Conservation (phyloP, 2,797 vertebrate species). For the Artibeus jamaicensis region DNA sequence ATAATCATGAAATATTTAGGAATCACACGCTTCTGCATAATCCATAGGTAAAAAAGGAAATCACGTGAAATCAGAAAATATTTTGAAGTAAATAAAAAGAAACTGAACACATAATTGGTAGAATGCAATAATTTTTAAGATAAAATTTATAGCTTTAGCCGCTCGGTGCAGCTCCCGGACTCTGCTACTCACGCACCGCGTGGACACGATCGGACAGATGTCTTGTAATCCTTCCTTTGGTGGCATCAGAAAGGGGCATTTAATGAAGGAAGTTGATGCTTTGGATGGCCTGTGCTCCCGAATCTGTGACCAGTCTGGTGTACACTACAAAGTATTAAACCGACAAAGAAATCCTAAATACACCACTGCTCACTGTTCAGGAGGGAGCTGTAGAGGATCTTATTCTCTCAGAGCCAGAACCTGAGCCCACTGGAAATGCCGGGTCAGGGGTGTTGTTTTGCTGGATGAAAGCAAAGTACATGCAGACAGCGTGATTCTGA, state of each 20-base stretch:
- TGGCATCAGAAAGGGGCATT: slow-evolving; percentile 96
- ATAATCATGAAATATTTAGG: background rate
- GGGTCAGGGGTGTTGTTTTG: slow-evolving; percentile 88
- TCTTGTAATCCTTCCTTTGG: slow-evolving; percentile 98
- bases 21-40: background rate
- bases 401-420: slow-evolving; percentile 85
- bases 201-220: slow-evolving; percentile 93
- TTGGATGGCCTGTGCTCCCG: slow-evolving; percentile 94
- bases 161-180: slow-evolving; percentile 89
- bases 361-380: slow-evolving; percentile 88
- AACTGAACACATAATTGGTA: background rate
- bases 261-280: slow-evolving; percentile 95
- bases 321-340: slow-evolving; percentile 96
- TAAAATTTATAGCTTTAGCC: too few species aligned
- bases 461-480: slow-evolving; percentile 83
- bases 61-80: background rate
- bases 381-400: slow-evolving; percentile 95
- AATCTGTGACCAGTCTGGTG: slow-evolving; percentile 91
- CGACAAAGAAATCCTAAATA: slow-evolving; percentile 90
- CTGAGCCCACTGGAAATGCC: slow-evolving; percentile 83
- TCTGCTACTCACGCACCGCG: slow-evolving; percentile 92
- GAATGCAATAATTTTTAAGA: background rate
- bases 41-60: background rate
- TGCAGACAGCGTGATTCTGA: slow-evolving; percentile 90
- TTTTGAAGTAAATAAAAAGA: background rate